These are phyloP conservation scores for Melanotaenia nigrans DNA, from an alignment of 2,797 vertebrate species.

Conservation along the genomic window DNA sequence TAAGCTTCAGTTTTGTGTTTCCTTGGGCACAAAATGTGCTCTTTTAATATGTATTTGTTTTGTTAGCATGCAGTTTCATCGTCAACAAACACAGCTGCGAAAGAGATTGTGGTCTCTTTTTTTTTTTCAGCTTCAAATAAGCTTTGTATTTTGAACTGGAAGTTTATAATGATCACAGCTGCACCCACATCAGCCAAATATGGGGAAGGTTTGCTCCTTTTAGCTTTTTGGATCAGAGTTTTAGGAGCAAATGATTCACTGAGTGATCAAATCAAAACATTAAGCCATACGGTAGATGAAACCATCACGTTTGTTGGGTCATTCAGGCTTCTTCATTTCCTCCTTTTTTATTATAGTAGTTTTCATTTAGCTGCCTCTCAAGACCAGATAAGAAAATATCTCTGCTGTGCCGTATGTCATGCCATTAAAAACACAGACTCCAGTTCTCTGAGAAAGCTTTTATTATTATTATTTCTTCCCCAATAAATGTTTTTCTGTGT, in stretches of 20 bases:
- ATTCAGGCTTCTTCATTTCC: constrained; percentile 28
- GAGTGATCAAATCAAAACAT: constrained; percentile 25
- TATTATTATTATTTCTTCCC: constrained; percentile 16
- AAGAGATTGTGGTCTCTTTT: not conserved
- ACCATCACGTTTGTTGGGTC: constrained; percentile 32
- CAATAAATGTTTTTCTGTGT: constrained; percentile 33
- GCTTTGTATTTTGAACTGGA: constrained; percentile 20
- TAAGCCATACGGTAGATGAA: constrained; percentile 27
- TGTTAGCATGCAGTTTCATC: constrained; percentile 17
- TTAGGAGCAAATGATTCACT: constrained; percentile 14
- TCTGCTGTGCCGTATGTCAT: constrained; percentile 51
- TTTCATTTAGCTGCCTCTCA: constrained; percentile 47
- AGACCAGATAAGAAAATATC: constrained; percentile 53
- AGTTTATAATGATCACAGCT: not conserved
- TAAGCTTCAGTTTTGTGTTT: constrained; percentile 37
- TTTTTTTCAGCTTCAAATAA: constrained; percentile 3
- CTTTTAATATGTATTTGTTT: constrained; percentile 50
- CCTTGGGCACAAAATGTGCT: constrained; percentile 34
- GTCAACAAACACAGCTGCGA: constrained; percentile 7
- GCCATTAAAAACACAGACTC: constrained; percentile 49
- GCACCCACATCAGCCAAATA: not conserved
- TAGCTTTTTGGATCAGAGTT: constrained; percentile 4
- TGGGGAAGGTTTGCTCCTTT: constrained; percentile 10
- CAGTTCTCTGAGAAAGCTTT: constrained; percentile 19
- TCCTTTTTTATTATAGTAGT: constrained; percentile 45